Conservation (phyloP, 1,140 invertebrate species). For the Ostrea edulis region DNA sequence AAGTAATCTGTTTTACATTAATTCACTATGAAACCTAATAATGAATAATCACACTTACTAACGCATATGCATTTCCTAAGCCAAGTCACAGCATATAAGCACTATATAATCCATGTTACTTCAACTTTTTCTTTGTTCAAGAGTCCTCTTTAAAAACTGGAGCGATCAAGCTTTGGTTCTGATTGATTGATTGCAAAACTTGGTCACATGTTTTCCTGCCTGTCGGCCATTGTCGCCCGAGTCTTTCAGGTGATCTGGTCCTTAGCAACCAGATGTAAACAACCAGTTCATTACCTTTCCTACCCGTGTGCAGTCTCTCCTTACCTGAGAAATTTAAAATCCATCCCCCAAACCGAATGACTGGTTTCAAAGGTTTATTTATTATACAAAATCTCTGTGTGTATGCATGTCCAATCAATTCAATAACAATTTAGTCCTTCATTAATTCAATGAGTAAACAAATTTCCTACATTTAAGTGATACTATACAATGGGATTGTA, state of each 20-base stretch:
- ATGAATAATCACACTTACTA: slow-evolving; percentile 26
- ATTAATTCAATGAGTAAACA: slow-evolving; percentile 3
- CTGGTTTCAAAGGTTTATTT: neutral
- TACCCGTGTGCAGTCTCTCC: neutral
- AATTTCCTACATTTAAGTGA: slow-evolving; percentile 6
- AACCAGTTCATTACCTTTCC: slow-evolving; percentile 18
- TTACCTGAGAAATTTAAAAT: slow-evolving; percentile 34
- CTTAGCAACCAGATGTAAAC: slow-evolving; percentile 54
- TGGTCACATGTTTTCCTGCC: slow-evolving; percentile 37
- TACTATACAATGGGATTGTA: neutral
- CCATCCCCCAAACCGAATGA: neutral
- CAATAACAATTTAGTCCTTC: neutral
- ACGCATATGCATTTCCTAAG: slow-evolving; percentile 14
- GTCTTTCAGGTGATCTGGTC: slow-evolving; percentile 43
- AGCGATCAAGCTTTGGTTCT: neutral
- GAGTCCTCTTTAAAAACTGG: slow-evolving; percentile 31
- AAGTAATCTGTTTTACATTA: neutral
- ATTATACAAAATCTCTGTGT: neutral
- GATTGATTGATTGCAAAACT: slow-evolving; percentile 35
- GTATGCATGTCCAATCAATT: neutral
- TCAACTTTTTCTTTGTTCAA: slow-evolving; percentile 23
- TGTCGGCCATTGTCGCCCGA: slow-evolving; percentile 41
- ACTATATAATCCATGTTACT: slow-evolving; percentile 8
- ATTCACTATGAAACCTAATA: neutral
- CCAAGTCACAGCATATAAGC: neutral